Base-by-base conservation (phyloP, 2,113 vertebrate genomes). In the Leptodactylus fuscus region DNA sequence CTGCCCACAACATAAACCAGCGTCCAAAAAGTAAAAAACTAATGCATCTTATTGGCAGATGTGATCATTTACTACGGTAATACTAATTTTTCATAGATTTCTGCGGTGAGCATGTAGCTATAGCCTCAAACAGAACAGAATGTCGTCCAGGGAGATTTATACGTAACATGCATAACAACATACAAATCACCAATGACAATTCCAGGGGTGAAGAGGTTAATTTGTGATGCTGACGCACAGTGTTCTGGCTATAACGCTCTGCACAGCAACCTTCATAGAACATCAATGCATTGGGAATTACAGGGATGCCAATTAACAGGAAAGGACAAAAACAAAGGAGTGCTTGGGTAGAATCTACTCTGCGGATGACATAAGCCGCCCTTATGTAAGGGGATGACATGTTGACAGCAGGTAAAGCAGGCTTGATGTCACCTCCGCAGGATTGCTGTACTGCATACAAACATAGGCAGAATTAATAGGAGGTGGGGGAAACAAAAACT, bases 231-330 rank as follows among this genome's bases (percentile, higher is more conserved):
- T 71, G 51, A 83, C 22, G 46, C 16, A 82, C 34, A 29, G 20
- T 73, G 34, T 55, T 29, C 67, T 83, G 36, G 20, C 41, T 55
- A 55, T 58, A 24, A 58, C 2, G 49, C 81, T 83, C 65, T 36
- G 46, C 60, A 36, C 38, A 67, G 55, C 81, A 82, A 82, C 81
- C 49, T 20, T 20, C 81, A 73, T 41, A 74, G 48, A 44, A 74
- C 81, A 58, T 36, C 48, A 38, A 73, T 71, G 22, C 65, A 71
- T 71, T 34, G 67, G 44, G 81, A 32, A 82, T 71, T 24, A 32
- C 81, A 49, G 80, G 11, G 65, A 82, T 12, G 5, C 46, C 81
- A 82, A 82, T 82, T 73, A 82, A 13, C 29, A 34, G 62, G 32
- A 34, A 67, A 34, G 22, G 13, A 51, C 49, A 55, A 79, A 80